A percentile compares a stretch with the other conserved stretches of the same genome.
Evolutionary conservation across 2,797 vertebrate species (phyloP).

Genomic region (Xerus rutilus): DNA sequence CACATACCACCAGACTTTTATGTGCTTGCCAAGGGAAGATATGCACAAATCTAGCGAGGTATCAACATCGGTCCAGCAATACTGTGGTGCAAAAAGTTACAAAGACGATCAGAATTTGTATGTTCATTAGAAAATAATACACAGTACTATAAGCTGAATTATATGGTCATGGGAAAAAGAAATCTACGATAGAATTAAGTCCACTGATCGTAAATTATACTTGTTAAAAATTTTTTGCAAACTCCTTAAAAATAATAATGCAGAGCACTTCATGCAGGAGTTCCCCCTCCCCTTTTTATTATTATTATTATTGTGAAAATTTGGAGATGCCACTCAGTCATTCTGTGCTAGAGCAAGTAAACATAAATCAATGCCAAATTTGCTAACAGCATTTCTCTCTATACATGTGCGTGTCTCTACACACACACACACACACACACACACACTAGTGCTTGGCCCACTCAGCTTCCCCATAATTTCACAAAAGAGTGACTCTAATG

Average conservation of each 20-base stretch:
- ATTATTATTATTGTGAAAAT: neutral
- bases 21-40: neutral
- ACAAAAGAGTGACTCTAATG: conserved; percentile 83
- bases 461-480: conserved; percentile 68
- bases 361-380: conserved; percentile 58
- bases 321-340: conserved; percentile 5
- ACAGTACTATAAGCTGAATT: neutral
- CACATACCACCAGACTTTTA: neutral
- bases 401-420: neutral
- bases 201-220: neutral
- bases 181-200: neutral
- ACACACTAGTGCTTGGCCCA: neutral
- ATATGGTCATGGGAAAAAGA: neutral
- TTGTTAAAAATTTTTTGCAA: conserved; percentile 47
- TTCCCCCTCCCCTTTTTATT: neutral
- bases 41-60: neutral
- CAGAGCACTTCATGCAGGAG: neutral
- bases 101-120: neutral
- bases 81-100: neutral
- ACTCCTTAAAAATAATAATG: neutral
- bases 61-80: neutral
- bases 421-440: neutral
- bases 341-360: neutral
- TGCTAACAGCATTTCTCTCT: conserved; percentile 24
- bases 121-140: neutral